A percentile compares a stretch with the other conserved stretches of the same genome.
phyloP scores from a whole-genome alignment of 2,888 invertebrate species.

The Coecobrya sp. region DNA sequence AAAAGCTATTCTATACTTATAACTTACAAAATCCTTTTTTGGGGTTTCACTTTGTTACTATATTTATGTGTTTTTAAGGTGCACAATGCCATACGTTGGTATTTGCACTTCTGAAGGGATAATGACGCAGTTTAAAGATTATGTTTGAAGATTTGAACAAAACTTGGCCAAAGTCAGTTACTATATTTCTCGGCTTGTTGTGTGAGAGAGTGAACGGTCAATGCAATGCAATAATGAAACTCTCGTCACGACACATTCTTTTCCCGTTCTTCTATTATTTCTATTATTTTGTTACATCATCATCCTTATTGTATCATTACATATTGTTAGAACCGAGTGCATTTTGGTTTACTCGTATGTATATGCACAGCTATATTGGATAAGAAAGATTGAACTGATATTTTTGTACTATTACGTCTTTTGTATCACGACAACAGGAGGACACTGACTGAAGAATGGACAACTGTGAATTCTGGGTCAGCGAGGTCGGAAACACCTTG shows the following conservation, averaged over 20 bases:
- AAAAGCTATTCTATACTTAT: too few species aligned
- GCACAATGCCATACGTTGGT: neutral
- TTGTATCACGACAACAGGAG: conserved; percentile 62
- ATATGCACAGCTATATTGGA: neutral
- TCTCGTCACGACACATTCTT: conserved; percentile 45
- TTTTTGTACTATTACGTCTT: conserved; percentile 45
- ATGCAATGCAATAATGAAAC: conserved; percentile 45
- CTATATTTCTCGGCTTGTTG: neutral
- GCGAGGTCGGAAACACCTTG: conserved; percentile 78
- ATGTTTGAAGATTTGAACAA: neutral
- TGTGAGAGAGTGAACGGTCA: conserved; percentile 53
- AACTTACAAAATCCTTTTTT: neutral
- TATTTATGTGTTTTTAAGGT: conserved; percentile 14
- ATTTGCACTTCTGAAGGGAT: neutral
- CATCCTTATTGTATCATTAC: conserved; percentile 54
- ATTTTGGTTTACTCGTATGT: neutral
- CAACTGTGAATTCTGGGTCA: conserved; percentile 75
- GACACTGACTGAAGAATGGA: conserved; percentile 60
- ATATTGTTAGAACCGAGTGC: conserved; percentile 22
- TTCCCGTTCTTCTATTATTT: conserved; percentile 53
- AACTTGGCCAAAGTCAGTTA: conserved; percentile 16
- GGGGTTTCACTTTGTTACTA: neutral
- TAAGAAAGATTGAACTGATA: conserved; percentile 58
- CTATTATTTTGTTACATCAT: conserved; percentile 51
- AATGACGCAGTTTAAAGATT: conserved; percentile 25